These are phyloP conservation scores for Notocelia uddmanniana DNA, from an alignment of 2,888 invertebrate species.

Conservation along the genomic window DNA sequence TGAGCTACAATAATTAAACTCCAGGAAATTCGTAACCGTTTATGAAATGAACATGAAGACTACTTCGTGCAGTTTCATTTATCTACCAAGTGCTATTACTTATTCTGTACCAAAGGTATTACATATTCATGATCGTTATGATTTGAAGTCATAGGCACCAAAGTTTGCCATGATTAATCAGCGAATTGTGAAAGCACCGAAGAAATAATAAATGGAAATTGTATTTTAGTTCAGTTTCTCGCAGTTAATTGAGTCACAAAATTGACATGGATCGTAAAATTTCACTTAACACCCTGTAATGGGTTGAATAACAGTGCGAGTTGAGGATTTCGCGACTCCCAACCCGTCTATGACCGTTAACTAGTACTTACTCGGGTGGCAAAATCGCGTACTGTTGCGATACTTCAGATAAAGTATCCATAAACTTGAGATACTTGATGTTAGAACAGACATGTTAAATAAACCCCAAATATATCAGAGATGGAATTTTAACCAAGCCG, in stretches of 20 bases:
- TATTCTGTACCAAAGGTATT: too few relatives aligned
- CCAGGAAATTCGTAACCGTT: too few relatives aligned
- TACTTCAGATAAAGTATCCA: slow-evolving; percentile 39
- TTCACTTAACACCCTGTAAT: slow-evolving; percentile 14
- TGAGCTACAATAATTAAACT: not conserved
- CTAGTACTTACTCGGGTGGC: slow-evolving; percentile 36
- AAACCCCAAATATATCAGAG: slow-evolving; percentile 29
- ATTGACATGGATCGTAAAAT: slow-evolving; percentile 33
- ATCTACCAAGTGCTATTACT: too few relatives aligned
- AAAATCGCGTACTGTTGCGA: slow-evolving; percentile 32
- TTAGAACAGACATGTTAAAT: slow-evolving; percentile 27
- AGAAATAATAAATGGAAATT: not conserved
- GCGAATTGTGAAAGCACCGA: not conserved
- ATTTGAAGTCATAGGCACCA: not conserved
- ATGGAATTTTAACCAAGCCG: not conserved
- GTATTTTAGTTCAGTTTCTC: not conserved
- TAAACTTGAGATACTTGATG: slow-evolving; percentile 40
- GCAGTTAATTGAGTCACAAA: not conserved
- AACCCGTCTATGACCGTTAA: slow-evolving; percentile 24
- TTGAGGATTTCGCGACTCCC: slow-evolving; percentile 1
- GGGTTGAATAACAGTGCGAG: slow-evolving; percentile 16
- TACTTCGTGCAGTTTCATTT: too few relatives aligned
- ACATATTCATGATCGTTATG: too few relatives aligned
- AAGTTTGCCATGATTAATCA: not conserved
- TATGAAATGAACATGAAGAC: too few relatives aligned